A percentile compares a stretch with the other conserved stretches of the same genome.
These are phyloP conservation scores for Drosophila paramelanica DNA, from an alignment of 2,888 invertebrate species.

Conservation along the genomic window DNA sequence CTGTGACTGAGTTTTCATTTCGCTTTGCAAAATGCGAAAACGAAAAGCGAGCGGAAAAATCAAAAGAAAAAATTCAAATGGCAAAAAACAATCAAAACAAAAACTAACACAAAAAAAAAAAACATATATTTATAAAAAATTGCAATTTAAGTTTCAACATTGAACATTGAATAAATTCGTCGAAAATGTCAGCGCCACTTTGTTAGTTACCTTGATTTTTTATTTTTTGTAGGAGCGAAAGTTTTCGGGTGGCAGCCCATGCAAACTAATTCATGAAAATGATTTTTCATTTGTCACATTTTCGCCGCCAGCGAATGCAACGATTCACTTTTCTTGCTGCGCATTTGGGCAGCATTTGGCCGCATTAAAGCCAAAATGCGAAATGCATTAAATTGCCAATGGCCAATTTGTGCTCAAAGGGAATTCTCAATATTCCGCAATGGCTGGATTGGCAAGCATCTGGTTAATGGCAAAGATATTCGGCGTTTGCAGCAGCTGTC, in stretches of 20 bases:
- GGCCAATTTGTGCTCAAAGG: slow-evolving; percentile 25
- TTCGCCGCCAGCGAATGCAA: slow-evolving; percentile 1
- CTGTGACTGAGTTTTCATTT: slow-evolving; percentile 53
- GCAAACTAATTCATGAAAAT: slow-evolving; percentile 45
- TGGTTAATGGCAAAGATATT: slow-evolving; percentile 5
- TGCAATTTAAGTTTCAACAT: slow-evolving; percentile 27
- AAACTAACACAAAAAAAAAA: slow-evolving; percentile 6
- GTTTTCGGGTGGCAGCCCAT: not conserved
- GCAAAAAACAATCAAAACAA: slow-evolving; percentile 1
- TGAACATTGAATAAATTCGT: slow-evolving; percentile 38
- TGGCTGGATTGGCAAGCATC: slow-evolving; percentile 4
- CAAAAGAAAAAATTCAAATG: not conserved
- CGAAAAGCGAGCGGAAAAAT: slow-evolving; percentile 13
- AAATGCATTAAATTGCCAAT: slow-evolving; percentile 41
- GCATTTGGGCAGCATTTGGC: slow-evolving; percentile 14
- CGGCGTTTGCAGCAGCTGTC: not conserved
- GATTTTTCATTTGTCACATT: slow-evolving; percentile 42
- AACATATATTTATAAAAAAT: slow-evolving; percentile 23
- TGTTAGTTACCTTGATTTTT: slow-evolving; percentile 2
- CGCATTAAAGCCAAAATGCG: slow-evolving; percentile 32
- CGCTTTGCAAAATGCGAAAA: slow-evolving; percentile 40
- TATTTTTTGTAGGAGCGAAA: not conserved
- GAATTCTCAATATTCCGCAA: slow-evolving; percentile 21
- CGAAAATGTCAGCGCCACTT: slow-evolving; percentile 28
- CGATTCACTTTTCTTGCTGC: slow-evolving; percentile 8